These are phyloP conservation scores for Nestor notabilis DNA, from an alignment of 2,113 vertebrate genomes.

Conservation along the genomic window DNA sequence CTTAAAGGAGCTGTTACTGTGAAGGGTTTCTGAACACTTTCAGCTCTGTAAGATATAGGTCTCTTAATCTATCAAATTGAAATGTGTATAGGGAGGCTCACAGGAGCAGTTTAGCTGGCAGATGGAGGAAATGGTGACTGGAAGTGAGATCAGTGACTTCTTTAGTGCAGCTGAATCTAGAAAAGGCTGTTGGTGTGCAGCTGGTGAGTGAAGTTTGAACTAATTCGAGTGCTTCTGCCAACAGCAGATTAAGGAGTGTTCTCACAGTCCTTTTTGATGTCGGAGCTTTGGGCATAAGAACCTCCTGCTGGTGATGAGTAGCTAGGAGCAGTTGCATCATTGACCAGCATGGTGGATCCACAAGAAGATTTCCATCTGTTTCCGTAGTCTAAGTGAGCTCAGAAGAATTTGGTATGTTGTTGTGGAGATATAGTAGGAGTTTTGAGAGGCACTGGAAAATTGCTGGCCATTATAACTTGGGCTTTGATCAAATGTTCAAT, in stretches of 20 bases:
- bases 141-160: slow-evolving; percentile 40
- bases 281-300: slow-evolving; percentile 2
- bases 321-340: not conserved
- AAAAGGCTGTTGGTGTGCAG: slow-evolving; percentile 33
- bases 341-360: not conserved
- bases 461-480: not conserved
- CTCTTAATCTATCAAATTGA: not conserved
- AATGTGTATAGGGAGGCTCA: not conserved
- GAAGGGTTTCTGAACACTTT: not conserved
- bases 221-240: not conserved
- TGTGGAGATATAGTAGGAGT: not conserved
- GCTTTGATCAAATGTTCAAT: not conserved
- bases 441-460: not conserved
- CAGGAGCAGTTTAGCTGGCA: slow-evolving; percentile 20
- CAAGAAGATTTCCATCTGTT: not conserved
- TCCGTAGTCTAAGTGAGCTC: not conserved
- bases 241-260: slow-evolving; percentile 37
- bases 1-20: not conserved
- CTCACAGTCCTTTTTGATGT: not conserved
- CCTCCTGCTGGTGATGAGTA: not conserved
- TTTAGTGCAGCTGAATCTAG: slow-evolving; percentile 20
- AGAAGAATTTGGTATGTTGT: not conserved
- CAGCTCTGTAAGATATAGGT: not conserved
- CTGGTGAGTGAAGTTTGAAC: not conserved
- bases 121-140: slow-evolving; percentile 40